A percentile compares a stretch with the other conserved stretches of the same genome.
phyloP scores from a whole-genome alignment of 1,140 invertebrate genomes.

The Drosophila dunni region DNA sequence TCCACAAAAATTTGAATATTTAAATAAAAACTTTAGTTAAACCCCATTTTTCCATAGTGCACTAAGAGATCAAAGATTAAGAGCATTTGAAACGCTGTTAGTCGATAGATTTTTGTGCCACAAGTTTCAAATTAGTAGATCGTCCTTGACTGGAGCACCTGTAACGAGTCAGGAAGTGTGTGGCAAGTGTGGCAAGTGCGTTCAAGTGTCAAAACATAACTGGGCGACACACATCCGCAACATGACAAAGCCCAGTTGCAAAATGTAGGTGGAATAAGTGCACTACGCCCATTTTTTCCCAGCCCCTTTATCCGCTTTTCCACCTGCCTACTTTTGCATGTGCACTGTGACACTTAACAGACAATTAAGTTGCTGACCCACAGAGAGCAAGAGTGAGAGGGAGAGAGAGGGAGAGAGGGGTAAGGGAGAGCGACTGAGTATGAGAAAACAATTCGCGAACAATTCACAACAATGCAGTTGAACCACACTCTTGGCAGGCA shows the following conservation, averaged over 20 bases:
- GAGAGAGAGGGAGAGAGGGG: conserved; percentile 10
- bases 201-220: conserved; percentile 47
- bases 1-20: too few species aligned
- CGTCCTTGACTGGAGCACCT: conserved; percentile 5
- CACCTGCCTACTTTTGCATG: conserved; percentile 45
- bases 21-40: too few species aligned
- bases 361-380: conserved; percentile 80
- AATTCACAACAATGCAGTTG: conserved; percentile 50
- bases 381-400: conserved; percentile 8
- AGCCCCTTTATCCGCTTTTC: conserved; percentile 20
- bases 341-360: conserved; percentile 79
- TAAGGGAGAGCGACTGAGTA: not conserved
- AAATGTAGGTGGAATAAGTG: conserved; percentile 6
- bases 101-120: too few species aligned
- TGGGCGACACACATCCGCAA: conserved; percentile 39
- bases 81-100: too few species aligned
- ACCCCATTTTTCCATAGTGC: too few species aligned
- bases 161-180: not conserved
- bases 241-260: conserved; percentile 5
- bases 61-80: not conserved
- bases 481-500: conserved; percentile 1
- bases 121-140: conserved; percentile 17
- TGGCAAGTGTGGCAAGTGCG: conserved; percentile 41
- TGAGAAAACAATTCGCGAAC: conserved; percentile 17
- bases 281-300: not conserved